A percentile compares a stretch with the other conserved stretches of the same genome.
Conservation (phyloP, 35 echinoderm and acorn worm species). For the Holothuria glaberrima region DNA sequence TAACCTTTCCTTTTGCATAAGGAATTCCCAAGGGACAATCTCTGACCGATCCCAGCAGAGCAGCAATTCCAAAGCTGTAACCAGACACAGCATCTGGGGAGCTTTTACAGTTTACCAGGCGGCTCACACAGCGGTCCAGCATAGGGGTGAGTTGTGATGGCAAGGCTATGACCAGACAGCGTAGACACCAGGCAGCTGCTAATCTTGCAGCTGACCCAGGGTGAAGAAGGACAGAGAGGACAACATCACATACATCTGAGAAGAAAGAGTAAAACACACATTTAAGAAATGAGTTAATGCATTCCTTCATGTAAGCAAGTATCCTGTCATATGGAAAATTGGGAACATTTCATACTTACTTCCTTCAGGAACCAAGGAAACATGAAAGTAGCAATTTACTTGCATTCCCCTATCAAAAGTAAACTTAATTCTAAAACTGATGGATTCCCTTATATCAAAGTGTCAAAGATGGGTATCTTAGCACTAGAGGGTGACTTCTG, state of each 20-base stretch:
- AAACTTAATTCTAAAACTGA: too few relatives aligned
- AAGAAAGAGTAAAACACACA: background rate
- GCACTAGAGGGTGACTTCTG: too few relatives aligned
- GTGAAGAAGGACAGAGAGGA: slow-evolving; percentile 86
- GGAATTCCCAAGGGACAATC: slow-evolving; percentile 95
- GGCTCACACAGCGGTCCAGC: slow-evolving; percentile 85
- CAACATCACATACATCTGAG: slow-evolving; percentile 87
- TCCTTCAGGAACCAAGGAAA: too few relatives aligned
- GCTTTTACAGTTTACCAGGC: slow-evolving; percentile 79
- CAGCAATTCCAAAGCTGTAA: slow-evolving; percentile 96
- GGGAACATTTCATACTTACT: background rate
- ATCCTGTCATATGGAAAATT: background rate
- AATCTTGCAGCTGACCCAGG: slow-evolving; percentile 89
- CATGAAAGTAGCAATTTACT: too few relatives aligned
- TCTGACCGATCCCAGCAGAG: slow-evolving; percentile 82
- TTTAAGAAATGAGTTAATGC: background rate
- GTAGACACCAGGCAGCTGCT: slow-evolving; percentile 91
- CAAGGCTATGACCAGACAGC: slow-evolving; percentile 87
- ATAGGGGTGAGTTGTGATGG: slow-evolving; percentile 92
- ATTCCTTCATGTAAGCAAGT: too few relatives aligned
- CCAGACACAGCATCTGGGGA: slow-evolving; percentile 97
- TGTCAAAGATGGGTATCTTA: too few relatives aligned
- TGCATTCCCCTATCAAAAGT: too few relatives aligned
- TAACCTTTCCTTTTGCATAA: slow-evolving; percentile 94
- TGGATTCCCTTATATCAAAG: too few relatives aligned